phyloP scores from a whole-genome alignment of 2,113 vertebrate species.

The Phycodurus eques region DNA sequence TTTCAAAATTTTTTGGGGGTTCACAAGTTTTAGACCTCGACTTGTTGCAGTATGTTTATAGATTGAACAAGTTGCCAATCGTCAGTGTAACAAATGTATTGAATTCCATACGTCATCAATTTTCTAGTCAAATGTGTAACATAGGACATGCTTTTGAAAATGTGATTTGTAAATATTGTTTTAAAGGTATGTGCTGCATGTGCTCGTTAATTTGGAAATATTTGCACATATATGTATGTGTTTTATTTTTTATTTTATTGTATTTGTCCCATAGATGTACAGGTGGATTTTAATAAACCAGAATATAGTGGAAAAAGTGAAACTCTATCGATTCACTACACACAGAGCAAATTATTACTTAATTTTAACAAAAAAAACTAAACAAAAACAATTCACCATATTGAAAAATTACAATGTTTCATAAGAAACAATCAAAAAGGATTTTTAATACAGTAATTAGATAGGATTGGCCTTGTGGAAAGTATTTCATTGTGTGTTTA shows the following conservation, averaged over 20 bases:
- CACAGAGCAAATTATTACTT: not conserved
- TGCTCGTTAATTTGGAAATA: constrained; percentile 47
- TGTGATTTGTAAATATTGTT: constrained; percentile 58
- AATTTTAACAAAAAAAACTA: not conserved
- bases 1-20: not conserved
- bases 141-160: constrained; percentile 34
- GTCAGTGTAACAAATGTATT: constrained; percentile 36
- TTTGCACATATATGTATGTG: constrained; percentile 27
- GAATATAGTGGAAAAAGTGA: not conserved
- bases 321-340: not conserved
- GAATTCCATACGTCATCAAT: constrained; percentile 17
- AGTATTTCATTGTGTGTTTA: not conserved
- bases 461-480: not conserved
- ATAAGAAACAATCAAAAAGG: not conserved
- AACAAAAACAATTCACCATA: not conserved
- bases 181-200: constrained; percentile 31
- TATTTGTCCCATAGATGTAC: not conserved
- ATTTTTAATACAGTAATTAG: not conserved
- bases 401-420: not conserved
- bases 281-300: not conserved
- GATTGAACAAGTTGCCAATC: constrained; percentile 47
- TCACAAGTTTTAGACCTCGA: constrained; percentile 2
- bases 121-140: constrained; percentile 21
- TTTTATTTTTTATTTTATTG: not conserved
- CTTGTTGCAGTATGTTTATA: constrained; percentile 29